Percentiles rank a stretch among this genome's conserved stretches.
Evolutionary conservation across 2,113 vertebrate species (phyloP).

Genomic region (Macrotis lagotis): DNA sequence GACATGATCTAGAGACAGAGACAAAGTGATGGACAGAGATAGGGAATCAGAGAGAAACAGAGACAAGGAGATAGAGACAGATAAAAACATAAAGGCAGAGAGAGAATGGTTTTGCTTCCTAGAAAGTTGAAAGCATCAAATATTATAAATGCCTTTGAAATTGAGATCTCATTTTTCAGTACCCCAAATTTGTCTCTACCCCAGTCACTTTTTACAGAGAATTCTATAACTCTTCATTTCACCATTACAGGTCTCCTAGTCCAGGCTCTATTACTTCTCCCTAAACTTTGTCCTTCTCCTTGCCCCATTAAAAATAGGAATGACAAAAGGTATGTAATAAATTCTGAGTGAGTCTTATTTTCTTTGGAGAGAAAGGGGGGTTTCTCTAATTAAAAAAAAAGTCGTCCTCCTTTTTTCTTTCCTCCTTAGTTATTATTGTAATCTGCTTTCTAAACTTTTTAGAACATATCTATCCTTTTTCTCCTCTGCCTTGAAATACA

Average conservation of each 20-base stretch:
- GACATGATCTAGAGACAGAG: not conserved
- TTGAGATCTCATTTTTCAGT: not conserved
- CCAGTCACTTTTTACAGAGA: not conserved
- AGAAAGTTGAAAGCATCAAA: not conserved
- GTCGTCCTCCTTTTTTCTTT: not conserved
- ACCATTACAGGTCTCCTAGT: not conserved
- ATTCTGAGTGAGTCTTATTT: not conserved
- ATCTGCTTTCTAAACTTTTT: not conserved
- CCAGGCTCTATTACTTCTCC: not conserved
- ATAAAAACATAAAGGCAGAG: not conserved
- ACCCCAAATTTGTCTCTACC: not conserved
- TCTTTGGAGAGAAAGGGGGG: not conserved
- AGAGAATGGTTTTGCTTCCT: not conserved
- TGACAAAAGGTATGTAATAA: not conserved
- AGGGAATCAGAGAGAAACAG: no score
- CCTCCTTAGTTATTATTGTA: slow-evolving; percentile 9
- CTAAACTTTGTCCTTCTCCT: not conserved
- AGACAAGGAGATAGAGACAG: not conserved
- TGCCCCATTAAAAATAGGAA: not conserved
- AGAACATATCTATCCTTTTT: not conserved
- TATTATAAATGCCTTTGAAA: not conserved
- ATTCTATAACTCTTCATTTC: slow-evolving; percentile 24
- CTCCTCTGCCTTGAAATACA: slow-evolving; percentile 50
- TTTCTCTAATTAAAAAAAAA: not conserved
- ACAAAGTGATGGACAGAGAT: not conserved